Evolutionary conservation across 1,140 invertebrate species (phyloP).

Genomic region (Drosophila pectinifera): DNA sequence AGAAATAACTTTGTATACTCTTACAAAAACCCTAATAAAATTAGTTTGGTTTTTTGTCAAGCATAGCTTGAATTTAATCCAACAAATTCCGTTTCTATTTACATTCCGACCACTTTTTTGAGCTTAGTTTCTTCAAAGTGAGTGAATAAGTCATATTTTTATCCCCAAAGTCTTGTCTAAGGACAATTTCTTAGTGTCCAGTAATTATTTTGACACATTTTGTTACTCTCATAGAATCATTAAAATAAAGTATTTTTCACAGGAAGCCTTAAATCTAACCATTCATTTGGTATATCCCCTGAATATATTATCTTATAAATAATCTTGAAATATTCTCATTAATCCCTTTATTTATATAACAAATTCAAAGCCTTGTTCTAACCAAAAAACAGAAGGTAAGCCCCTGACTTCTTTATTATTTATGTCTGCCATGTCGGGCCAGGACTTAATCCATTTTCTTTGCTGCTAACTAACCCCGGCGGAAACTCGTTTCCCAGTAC

Average conservation of each 20-base stretch:
- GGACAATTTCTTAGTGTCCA: no score
- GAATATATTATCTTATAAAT: not conserved
- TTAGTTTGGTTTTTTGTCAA: no score
- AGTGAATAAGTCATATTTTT: no score
- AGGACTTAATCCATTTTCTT: slow-evolving; percentile 5
- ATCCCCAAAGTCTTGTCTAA: no score
- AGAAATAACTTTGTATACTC: not conserved
- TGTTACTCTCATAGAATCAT: not conserved
- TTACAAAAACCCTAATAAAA: not conserved
- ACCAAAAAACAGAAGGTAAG: not conserved
- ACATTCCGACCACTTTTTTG: no score
- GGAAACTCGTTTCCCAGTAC: slow-evolving; percentile 1
- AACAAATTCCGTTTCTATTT: no score
- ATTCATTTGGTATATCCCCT: no score
- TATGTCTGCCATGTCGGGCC: slow-evolving; percentile 5
- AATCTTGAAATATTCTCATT: not conserved
- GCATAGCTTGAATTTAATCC: no score
- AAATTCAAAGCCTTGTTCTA: not conserved
- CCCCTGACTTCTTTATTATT: slow-evolving; percentile 1
- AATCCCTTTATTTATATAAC: not conserved
- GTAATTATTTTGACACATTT: no score
- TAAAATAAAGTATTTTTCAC: not conserved
- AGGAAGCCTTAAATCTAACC: not conserved
- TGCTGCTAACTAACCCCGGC: not conserved
- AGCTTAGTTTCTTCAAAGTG: no score